These are phyloP conservation scores for Acanthosepion esculentum DNA, from an alignment of 2,888 invertebrate species.

Conservation along the genomic window DNA sequence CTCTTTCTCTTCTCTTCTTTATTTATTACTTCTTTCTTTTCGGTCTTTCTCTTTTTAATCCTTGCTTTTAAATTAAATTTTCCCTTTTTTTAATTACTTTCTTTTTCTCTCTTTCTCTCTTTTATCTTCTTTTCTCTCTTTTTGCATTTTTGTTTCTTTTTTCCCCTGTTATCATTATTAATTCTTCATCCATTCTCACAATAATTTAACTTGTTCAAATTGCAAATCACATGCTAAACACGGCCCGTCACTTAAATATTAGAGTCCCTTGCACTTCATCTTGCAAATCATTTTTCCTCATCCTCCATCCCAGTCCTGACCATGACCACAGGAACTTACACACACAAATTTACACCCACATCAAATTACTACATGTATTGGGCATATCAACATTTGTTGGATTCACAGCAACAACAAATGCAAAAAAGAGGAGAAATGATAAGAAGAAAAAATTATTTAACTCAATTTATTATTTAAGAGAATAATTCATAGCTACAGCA, in stretches of 20 bases:
- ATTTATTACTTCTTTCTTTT: too few relatives aligned
- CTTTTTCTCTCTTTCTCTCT: neutral
- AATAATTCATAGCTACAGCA: neutral
- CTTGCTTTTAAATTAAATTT: too few relatives aligned
- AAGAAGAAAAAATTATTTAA: neutral
- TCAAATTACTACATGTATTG: neutral
- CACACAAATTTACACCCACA: neutral
- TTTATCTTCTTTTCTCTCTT: too few relatives aligned
- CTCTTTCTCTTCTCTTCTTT: too few relatives aligned
- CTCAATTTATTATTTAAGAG: neutral
- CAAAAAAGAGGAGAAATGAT: neutral
- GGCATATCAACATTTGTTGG: neutral
- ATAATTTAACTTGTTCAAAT: slow-evolving; percentile 12
- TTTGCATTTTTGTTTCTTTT: neutral
- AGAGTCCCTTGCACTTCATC: neutral
- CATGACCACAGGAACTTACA: neutral
- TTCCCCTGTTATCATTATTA: neutral
- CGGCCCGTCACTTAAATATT: neutral
- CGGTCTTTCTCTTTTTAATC: too few relatives aligned
- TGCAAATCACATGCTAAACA: slow-evolving; percentile 33
- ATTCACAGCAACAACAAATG: neutral
- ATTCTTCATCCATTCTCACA: neutral
- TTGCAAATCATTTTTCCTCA: neutral
- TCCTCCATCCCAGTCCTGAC: neutral
- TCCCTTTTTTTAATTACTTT: too few relatives aligned